A percentile compares a stretch with the other conserved stretches of the same genome.
These are phyloP conservation scores for Equus przewalskii DNA, from an alignment of 2,113 vertebrate genomes.

Conservation along the genomic window DNA sequence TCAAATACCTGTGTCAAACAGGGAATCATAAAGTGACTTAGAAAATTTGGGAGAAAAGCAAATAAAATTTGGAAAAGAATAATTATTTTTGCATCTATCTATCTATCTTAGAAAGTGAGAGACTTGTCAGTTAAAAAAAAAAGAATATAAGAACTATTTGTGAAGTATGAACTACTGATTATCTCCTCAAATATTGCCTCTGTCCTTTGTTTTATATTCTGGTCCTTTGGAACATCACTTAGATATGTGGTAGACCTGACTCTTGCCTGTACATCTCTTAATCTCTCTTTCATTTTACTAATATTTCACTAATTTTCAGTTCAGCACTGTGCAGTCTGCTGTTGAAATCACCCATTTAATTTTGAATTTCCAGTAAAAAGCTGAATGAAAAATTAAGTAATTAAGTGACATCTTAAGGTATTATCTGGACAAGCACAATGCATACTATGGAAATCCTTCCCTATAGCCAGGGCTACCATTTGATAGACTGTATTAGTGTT, in stretches of 20 bases:
- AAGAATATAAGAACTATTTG: not conserved
- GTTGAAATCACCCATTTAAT: not conserved
- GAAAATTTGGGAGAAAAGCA: not conserved
- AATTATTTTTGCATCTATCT: not conserved
- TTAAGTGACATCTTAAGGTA: not conserved
- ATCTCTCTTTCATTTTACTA: not conserved
- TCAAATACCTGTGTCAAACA: not conserved
- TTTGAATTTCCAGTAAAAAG: not conserved
- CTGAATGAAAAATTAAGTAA: not conserved
- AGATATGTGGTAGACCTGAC: not conserved
- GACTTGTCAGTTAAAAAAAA: not conserved
- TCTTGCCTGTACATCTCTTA: not conserved
- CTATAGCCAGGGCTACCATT: not conserved
- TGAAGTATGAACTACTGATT: not conserved
- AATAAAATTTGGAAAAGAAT: not conserved
- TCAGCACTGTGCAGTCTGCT: not conserved
- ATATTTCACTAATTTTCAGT: not conserved
- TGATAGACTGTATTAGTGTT: not conserved
- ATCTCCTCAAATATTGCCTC: not conserved
- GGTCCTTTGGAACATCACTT: not conserved
- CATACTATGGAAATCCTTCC: not conserved
- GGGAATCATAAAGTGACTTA: not conserved
- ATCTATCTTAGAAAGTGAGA: not conserved
- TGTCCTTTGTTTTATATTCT: not conserved
- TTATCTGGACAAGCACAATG: not conserved